These are phyloP conservation scores for Amiota mariae DNA, from an alignment of 2,888 invertebrate genomes.

Conservation along the genomic window DNA sequence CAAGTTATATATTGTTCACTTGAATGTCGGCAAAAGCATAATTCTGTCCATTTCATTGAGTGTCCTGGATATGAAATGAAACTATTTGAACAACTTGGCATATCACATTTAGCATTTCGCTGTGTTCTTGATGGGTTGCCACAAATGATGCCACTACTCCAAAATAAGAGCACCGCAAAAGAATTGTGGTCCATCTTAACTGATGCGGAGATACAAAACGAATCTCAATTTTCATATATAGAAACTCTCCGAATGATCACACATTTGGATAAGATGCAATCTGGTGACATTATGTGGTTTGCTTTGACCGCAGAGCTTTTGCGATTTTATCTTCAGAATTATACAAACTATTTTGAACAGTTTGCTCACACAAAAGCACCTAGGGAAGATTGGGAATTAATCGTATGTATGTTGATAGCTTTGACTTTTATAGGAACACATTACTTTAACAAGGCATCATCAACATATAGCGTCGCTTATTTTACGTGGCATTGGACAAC, in stretches of 20 bases:
- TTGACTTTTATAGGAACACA: background rate
- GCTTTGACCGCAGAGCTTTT: conserved; percentile 76
- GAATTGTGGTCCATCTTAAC: conserved; percentile 56
- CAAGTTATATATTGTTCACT: conserved; percentile 81
- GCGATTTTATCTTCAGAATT: conserved; percentile 78
- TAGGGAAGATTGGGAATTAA: conserved; percentile 70
- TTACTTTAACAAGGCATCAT: background rate
- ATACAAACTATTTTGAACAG: conserved; percentile 79
- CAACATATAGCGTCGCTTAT: conserved; percentile 78
- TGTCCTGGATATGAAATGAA: conserved; percentile 79
- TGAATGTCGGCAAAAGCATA: conserved; percentile 77
- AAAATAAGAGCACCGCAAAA: background rate
- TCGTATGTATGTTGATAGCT: conserved; percentile 63
- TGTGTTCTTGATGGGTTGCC: conserved; percentile 77
- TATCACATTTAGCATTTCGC: conserved; percentile 81
- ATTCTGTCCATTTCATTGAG: conserved; percentile 81
- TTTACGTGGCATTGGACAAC: conserved; percentile 85
- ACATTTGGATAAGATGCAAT: conserved; percentile 81
- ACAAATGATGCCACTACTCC: conserved; percentile 74
- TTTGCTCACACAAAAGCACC: conserved; percentile 69
- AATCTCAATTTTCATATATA: conserved; percentile 38
- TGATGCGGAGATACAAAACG: background rate
- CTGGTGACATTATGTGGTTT: conserved; percentile 73
- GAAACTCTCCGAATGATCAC: conserved; percentile 74
- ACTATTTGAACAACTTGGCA: conserved; percentile 75